Base-by-base conservation (phyloP, 2,888 invertebrate genomes). In the Melinaea menophilus region DNA sequence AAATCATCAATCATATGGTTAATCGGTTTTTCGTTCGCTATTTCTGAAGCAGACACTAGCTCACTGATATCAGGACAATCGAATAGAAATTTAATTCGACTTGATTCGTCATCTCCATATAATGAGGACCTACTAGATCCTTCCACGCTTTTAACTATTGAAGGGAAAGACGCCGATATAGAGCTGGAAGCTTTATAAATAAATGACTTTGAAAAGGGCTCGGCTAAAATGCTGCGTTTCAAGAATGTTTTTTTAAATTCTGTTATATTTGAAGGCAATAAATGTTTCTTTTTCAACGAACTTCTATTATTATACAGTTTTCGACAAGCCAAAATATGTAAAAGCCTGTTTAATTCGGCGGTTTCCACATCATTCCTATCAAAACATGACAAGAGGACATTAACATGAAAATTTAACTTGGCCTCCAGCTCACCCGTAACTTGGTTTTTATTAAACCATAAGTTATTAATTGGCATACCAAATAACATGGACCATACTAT, bases 61-160 rank as follows among this genome's bases (percentile, higher is more conserved):
- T 88, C 89, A 70, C 85, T 88, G 54, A 90, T 79, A 71, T 89
- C 89, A 5, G 89, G 86, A 69, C 87, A 90, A 48, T 85, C 84
- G 69, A 90, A 89, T 34, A 90, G 75, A 62, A 79, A 77, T 67
- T 79, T 82, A 0, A 86, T 77, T 22, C 78, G 73, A 65, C 68
- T 66, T 5, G 60, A 61, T 71, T 83, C 83, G 7, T 76, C 64
- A 58, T 80, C 77, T 2, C 70, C 69, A 46, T 66, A 66, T 48
- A 59, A 63, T n/a, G 71, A 64, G 56, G 73, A 70, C 11, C 65
- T 55, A 37, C 72, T 69, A 3, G 75, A 77, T 46, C 68, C 68
- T 61, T 81, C 77, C 63, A 78, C 77, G 61, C 77, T 79, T 73
- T 79, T 81, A 7, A 76, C 76, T 64, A 83, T 78, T 7, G 84